Conservation (phyloP, 2,888 invertebrate species). For the Cantharis flavilabris region DNA sequence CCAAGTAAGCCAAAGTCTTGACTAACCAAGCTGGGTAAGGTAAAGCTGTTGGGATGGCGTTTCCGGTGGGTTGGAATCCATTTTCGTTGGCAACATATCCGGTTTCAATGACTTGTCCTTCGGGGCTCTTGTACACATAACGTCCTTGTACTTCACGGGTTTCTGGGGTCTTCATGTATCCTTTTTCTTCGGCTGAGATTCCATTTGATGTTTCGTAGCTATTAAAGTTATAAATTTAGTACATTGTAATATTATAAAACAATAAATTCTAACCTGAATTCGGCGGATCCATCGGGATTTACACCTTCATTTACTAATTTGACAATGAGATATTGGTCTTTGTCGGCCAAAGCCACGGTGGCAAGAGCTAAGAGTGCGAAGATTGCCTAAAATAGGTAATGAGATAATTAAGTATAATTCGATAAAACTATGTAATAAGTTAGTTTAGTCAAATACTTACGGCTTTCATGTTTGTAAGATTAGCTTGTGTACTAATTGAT, state of each 20-base stretch:
- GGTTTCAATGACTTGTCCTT: constrained; percentile 63
- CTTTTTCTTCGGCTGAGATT: constrained; percentile 63
- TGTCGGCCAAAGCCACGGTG: not conserved
- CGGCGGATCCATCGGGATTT: not conserved
- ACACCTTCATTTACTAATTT: not conserved
- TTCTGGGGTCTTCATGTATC: constrained; percentile 58
- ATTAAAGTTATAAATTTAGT: constrained; percentile 22
- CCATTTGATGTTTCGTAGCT: constrained; percentile 68
- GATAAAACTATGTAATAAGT: not conserved
- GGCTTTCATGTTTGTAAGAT: not conserved
- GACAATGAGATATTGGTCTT: not conserved
- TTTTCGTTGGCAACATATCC: constrained; percentile 70
- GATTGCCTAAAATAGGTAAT: not conserved
- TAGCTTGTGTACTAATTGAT: not conserved
- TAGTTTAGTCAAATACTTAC: not conserved
- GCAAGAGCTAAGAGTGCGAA: not conserved
- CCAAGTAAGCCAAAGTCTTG: constrained; percentile 68
- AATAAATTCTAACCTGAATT: not conserved
- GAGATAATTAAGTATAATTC: not conserved
- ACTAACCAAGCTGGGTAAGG: constrained; percentile 71
- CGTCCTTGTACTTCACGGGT: constrained; percentile 59
- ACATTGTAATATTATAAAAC: not conserved
- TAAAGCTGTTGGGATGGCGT: constrained; percentile 62
- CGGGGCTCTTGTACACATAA: constrained; percentile 63
- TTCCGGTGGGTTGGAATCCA: constrained; percentile 66